A percentile compares a stretch with the other conserved stretches of the same genome.
phyloP scores from a whole-genome alignment of 1,140 invertebrate species.

The Tetramorium parvispinum region DNA sequence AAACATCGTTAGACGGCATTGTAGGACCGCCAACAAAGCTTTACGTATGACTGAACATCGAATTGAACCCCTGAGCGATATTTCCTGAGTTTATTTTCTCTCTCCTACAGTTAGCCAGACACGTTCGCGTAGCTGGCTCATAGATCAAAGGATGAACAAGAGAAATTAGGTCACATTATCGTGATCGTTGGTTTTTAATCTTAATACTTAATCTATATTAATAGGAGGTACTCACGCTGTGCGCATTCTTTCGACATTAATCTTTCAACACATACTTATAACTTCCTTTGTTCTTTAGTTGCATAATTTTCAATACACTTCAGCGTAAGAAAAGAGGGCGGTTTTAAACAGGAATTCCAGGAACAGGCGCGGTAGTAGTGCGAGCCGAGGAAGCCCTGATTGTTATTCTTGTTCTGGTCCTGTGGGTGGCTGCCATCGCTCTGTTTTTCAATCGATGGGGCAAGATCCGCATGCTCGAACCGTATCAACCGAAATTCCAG shows the following conservation, averaged over 20 bases:
- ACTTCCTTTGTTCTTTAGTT: neutral
- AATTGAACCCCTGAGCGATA: constrained; percentile 15
- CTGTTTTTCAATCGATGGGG: constrained; percentile 95
- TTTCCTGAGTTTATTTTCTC: constrained; percentile 20
- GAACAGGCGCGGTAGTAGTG: constrained; percentile 87
- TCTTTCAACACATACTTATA: neutral
- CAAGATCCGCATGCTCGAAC: constrained; percentile 94
- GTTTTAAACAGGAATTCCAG: constrained; percentile 84
- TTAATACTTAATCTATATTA: constrained; percentile 1
- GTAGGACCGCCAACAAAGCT: constrained; percentile 39
- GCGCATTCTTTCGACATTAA: neutral
- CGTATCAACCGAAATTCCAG: constrained; percentile 93
- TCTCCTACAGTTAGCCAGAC: neutral
- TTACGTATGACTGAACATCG: constrained; percentile 43
- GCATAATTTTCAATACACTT: neutral
- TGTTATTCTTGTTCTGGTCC: constrained; percentile 90
- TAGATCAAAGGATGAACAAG: constrained; percentile 8
- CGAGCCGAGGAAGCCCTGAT: constrained; percentile 92
- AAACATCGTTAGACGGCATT: constrained; percentile 46
- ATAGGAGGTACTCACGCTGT: neutral
- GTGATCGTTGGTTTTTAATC: neutral
- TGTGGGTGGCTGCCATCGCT: constrained; percentile 92
- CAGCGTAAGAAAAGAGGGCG: neutral
- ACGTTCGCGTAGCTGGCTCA: neutral
- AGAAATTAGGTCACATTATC: constrained; percentile 35